A percentile compares a stretch with the other conserved stretches of the same genome.
Conservation (phyloP, 2,888 invertebrate genomes). For the Pseudococcus longispinus region DNA sequence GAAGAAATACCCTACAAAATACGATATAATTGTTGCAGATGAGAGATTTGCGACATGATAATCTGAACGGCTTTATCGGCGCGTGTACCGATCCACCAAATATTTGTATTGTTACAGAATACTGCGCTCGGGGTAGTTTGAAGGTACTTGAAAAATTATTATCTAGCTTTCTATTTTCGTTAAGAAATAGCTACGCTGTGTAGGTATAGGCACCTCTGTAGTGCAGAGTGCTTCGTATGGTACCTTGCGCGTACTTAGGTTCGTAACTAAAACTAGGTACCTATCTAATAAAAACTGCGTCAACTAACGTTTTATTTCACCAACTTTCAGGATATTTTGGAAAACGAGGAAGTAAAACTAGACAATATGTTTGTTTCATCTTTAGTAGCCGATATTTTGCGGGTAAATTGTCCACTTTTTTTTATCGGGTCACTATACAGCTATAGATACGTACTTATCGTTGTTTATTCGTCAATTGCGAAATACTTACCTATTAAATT, state of each 20-base stretch:
- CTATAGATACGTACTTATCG: background rate
- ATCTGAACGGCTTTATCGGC: slow-evolving; percentile 89
- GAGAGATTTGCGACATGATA: slow-evolving; percentile 88
- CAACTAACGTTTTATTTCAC: no score
- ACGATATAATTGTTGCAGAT: slow-evolving; percentile 75
- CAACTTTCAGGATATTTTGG: slow-evolving; percentile 81
- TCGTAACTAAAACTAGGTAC: no score
- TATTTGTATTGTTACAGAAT: slow-evolving; percentile 87
- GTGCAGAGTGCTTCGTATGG: no score
- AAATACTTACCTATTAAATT: slow-evolving; percentile 58
- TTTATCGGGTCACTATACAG: background rate
- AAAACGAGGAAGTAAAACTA: slow-evolving; percentile 89
- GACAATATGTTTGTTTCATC: slow-evolving; percentile 97
- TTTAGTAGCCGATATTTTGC: slow-evolving; percentile 89
- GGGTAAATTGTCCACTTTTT: slow-evolving; percentile 68
- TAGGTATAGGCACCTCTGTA: no score
- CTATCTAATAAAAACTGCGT: no score
- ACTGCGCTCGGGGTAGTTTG: slow-evolving; percentile 88
- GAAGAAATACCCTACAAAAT: no score
- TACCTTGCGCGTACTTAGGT: no score
- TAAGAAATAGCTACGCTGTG: no score
- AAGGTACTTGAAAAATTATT: slow-evolving; percentile 68
- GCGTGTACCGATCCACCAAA: slow-evolving; percentile 90
- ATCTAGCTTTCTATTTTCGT: no score
- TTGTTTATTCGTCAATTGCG: background rate